Evolutionary conservation across 2,797 vertebrate species (phyloP).

Genomic region (Gymnoscopelus braueri): DNA sequence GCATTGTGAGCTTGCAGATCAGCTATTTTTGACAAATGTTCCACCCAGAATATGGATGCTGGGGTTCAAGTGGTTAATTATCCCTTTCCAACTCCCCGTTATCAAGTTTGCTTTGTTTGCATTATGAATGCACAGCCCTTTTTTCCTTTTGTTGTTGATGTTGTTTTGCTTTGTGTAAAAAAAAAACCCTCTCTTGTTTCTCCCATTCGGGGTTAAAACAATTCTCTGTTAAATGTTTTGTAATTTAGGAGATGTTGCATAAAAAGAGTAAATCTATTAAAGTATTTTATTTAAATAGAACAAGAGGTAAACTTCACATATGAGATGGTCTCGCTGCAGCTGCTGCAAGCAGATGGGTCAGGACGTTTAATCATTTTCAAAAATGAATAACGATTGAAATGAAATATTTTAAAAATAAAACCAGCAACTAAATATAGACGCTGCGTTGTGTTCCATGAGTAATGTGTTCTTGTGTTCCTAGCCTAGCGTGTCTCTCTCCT

Average conservation of each 20-base stretch:
- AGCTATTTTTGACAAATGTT: not conserved
- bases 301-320: constrained; percentile 68
- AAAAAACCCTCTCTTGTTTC: constrained; percentile 81
- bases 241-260: constrained; percentile 91
- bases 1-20: too few species aligned
- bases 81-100: constrained; percentile 21
- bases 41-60: constrained; percentile 9
- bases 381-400: constrained; percentile 89
- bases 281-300: constrained; percentile 92
- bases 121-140: constrained; percentile 72
- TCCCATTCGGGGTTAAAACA: constrained; percentile 79
- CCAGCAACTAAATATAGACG: constrained; percentile 76
- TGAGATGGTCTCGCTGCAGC: constrained; percentile 65
- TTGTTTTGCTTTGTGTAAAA: constrained; percentile 71
- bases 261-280: constrained; percentile 87
- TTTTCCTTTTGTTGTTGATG: constrained; percentile 32
- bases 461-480: constrained; percentile 73
- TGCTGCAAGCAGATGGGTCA: constrained; percentile 80
- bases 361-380: constrained; percentile 87
- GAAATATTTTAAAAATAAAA: constrained; percentile 99
- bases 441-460: constrained; percentile 80
- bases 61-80: too few species aligned
- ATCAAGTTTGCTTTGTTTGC: constrained; percentile 63
- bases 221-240: constrained; percentile 83
- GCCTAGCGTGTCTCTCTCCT: constrained; percentile 70